Base-by-base conservation (phyloP, 2,888 invertebrate genomes). In the Antheraea assamensis region DNA sequence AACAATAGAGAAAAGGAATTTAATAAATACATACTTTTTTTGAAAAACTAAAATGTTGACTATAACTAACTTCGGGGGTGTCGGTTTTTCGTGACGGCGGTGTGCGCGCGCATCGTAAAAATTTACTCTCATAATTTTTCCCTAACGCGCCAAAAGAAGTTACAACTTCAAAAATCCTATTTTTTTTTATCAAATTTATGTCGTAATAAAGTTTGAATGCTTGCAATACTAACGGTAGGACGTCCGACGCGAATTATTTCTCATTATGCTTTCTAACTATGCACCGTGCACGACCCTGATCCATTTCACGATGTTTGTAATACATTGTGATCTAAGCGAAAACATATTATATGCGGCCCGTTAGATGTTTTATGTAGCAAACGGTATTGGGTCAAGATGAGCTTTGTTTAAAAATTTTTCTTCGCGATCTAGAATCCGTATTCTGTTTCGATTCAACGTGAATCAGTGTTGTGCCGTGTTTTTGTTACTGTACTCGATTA, bases 271-370 rank as follows among this genome's bases (percentile, higher is more conserved):
- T 55, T 55, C 71, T 71, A 55, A n/a, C n/a, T 55, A 58, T 55
- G 55, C 55, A 55, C 24, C 31, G 27, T 17, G 52, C 47, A n/a
- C 66, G 76, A 47, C 75, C 76, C 71, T 76, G 76, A 76, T 72
- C 72, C 70, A 75, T 73, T 75, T 76, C 71, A 52, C 58, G 71
- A 72, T 72, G 71, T 74, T 73, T 75, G 71, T 71, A 74, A 64
- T 72, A 75, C 72, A 71, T 58, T 58, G 71, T 71, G 31, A 52
- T 71, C 55, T 55, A 61, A 58, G 61, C 58, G 58, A 35, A 58
- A n/a, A 35, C 19, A 35, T 31, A 55, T n/a, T 31, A n/a, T 72
- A 61, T 61, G 58, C 42, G 24, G 21, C 35, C 55, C 68, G 68
- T 68, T 68, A 68, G 10, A 35, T 71, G 71, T 71, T 71, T 71